Base-by-base conservation (phyloP, 2,888 invertebrate species). In the Trypoxylon attenuatum region DNA sequence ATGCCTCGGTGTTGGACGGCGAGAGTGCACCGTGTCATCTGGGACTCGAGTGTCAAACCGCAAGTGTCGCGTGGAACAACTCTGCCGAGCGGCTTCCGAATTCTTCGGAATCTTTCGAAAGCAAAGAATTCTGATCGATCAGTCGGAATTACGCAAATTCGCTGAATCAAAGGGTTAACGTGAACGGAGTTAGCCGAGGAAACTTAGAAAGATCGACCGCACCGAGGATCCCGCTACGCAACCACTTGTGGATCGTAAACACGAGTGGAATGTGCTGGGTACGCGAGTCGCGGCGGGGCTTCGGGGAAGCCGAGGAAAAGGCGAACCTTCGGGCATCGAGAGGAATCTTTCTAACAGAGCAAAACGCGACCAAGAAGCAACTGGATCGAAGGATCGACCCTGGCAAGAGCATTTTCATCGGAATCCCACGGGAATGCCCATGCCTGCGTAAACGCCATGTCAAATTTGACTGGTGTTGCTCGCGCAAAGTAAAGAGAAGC, bases 201-300 rank as follows among this genome's bases (percentile, higher is more conserved):
- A 60, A 60, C 51, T 65, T 56, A 47, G 47, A 51, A 55, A 27
- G 18, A 52, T 53, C 52, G 6, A 33, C 60, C 51, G 55, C 18
- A 16, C 43, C 39, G 39, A 49, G 49, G 25, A 52, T 50, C 52
- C 47, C 66, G 60, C 38, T 61, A 54, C 43, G 73, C 80, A 82
- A 84, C 84, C 84, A 84, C 84, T 84, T 84, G 84, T 84, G 82
- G 84, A 82, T 83, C 69, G 52, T 23, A 45, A 50, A 49, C 60
- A 58, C 53, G 56, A 46, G 53, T 45, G 49, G 53, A 15, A 22
- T 54, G 53, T 46, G 10, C 51, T 13, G 8, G 13, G 13, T 33
- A 5, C 13, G 10, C 13, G 33, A 2, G 13, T 33, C 13, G 13
- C 10, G 10, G 33, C 33, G 13, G 8, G 5, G 3, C 19, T 19